Evolutionary conservation across 2,113 vertebrate genomes (phyloP).

Genomic region (Peromyscus californicus): DNA sequence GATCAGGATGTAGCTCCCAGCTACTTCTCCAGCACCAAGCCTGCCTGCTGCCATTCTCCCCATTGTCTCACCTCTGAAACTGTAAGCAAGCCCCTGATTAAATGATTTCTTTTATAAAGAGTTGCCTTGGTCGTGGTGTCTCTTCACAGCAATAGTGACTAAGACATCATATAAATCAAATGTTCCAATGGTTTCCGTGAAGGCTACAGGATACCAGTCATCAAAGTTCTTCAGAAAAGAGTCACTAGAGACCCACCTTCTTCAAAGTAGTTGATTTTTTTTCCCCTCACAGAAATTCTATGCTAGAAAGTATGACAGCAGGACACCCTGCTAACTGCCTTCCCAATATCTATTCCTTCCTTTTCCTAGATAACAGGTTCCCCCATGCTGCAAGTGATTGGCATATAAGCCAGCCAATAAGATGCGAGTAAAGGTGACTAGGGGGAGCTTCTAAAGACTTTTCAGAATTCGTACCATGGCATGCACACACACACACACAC

Average conservation of each 20-base stretch:
- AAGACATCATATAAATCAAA: slow-evolving; percentile 35
- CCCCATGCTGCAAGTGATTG: background rate
- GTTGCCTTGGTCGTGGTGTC: background rate
- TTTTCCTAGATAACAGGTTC: background rate
- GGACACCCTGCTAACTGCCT: background rate
- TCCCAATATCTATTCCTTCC: background rate
- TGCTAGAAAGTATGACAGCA: background rate
- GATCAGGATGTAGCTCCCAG: background rate
- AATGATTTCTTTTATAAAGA: background rate
- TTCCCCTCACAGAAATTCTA: slow-evolving; percentile 14
- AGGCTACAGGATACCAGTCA: slow-evolving; percentile 14
- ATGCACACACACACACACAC: too few relatives aligned
- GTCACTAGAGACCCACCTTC: slow-evolving; percentile 18
- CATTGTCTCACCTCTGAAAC: background rate
- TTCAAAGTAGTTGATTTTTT: slow-evolving; percentile 43
- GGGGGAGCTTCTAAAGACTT: background rate
- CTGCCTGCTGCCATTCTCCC: background rate
- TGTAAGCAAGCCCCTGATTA: background rate
- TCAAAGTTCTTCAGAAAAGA: slow-evolving; percentile 14
- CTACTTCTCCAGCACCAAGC: background rate
- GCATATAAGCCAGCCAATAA: background rate
- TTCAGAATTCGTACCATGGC: background rate
- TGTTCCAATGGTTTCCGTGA: slow-evolving; percentile 27
- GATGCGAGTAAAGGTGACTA: background rate
- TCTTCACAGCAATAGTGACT: background rate